Evolutionary conservation across 2,797 vertebrate genomes (phyloP), one percentile per base, ranked within the genome.

Genomic region (Macropus fuliginosus): DNA sequence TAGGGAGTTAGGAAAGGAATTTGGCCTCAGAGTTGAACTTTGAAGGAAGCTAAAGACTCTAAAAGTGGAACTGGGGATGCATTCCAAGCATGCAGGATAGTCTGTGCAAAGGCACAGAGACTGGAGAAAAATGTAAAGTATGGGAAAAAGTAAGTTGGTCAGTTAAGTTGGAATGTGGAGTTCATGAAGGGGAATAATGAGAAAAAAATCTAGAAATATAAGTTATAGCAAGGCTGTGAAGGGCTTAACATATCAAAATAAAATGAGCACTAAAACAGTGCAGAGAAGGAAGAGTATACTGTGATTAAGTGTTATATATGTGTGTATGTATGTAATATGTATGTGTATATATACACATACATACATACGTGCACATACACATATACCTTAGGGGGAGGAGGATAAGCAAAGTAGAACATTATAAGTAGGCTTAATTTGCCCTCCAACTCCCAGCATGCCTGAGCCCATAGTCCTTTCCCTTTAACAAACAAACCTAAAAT

Each of bases 351-450:
- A 66, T 3, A 62, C 13, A 31, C 29, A 62, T 3, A 62, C 0
- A 62, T 12, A 31, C 8, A 57, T 0, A 10, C 0, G 13, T 4
- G 34, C 1, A 66, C 14, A 66, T 14, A 34, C 14, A 66, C 5
- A 66, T n/a, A 40, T 24, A 46, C 5, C 21, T 81, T 46, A 46
- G 59, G 59, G 31, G 40, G 21, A 27, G 40, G 21, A 46, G 6
- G 40, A 46, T 81, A 95, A 55, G 55, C 62, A 95, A 93, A 94
- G 46, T 13, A 50, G 34, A 56, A 31, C 5, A 54, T 93, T 55
- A 54, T 18, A 18, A 16, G 56, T 40, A 90, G n/a, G 91, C 93
- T 96, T 96, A 66, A 91, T 92, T 96, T 90, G 12, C 40, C 46
- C 66, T 46, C 12, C n/a, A 46, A 81, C 21, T 81, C 74, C 18